Percentiles rank a stretch among this genome's conserved stretches.
phyloP scores from a whole-genome alignment of 2,113 vertebrate species.

The Myocastor coypus region DNA sequence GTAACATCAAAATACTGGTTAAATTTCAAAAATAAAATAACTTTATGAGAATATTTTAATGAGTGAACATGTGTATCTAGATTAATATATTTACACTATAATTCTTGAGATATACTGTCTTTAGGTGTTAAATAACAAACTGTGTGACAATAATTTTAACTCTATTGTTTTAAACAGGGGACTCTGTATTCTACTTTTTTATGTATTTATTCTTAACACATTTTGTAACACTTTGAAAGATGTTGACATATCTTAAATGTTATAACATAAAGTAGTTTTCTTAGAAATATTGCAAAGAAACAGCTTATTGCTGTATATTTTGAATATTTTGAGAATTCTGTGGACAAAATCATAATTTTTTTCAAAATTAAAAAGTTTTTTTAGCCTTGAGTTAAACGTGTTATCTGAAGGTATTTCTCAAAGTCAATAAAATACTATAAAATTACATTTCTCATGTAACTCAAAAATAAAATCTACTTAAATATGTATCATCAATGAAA shows the following conservation, averaged over 20 bases:
- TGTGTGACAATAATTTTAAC: background rate
- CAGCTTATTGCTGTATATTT: background rate
- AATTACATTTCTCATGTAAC: background rate
- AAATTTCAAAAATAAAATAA: conserved; percentile 18
- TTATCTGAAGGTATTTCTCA: background rate
- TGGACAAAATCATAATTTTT: background rate
- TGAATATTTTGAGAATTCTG: background rate
- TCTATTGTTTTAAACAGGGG: background rate
- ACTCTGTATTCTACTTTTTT: background rate
- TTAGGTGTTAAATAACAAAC: background rate
- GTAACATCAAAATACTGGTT: background rate
- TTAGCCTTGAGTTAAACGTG: background rate
- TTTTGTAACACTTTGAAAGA: background rate
- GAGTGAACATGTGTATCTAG: background rate
- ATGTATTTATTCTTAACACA: background rate
- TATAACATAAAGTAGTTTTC: background rate
- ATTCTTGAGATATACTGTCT: background rate
- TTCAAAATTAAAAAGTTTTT: conserved; percentile 38
- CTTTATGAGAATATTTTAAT: background rate
- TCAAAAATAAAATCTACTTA: background rate
- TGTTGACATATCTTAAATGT: background rate
- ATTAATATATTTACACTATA: background rate
- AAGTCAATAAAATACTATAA: background rate
- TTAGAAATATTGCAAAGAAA: conserved; percentile 12
- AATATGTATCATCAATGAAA: background rate